phyloP scores from a whole-genome alignment of 2,113 vertebrate genomes.

The Lamprotornis superbus region DNA sequence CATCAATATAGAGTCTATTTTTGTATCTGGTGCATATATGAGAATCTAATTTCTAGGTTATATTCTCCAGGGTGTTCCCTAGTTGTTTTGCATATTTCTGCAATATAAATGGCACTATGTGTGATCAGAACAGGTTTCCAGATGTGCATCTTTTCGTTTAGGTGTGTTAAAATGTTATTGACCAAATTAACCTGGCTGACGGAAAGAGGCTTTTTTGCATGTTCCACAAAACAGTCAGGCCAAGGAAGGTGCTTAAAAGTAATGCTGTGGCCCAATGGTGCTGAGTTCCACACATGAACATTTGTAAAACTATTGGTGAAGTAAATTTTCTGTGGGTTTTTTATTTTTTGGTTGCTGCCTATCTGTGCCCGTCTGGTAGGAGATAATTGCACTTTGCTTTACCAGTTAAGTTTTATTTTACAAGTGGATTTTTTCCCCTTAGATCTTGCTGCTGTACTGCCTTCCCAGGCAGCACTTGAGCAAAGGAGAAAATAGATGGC shows the following conservation, averaged over 20 bases:
- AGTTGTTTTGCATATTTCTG: background rate
- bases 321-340: background rate
- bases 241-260: background rate
- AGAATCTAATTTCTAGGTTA: background rate
- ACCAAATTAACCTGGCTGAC: background rate
- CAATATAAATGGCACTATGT: background rate
- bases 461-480: background rate
- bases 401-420: background rate
- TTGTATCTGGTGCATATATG: background rate
- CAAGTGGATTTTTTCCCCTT: background rate
- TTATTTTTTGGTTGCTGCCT: background rate
- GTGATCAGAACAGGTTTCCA: background rate
- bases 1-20: background rate
- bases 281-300: background rate
- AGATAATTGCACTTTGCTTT: background rate
- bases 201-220: background rate
- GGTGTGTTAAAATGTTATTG: background rate
- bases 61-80: background rate
- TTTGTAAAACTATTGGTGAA: background rate
- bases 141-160: background rate
- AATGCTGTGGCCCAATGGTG: background rate
- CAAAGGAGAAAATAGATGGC: background rate
- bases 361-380: background rate
- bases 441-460: background rate
- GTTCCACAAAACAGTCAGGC: background rate